Evolutionary conservation across 2,888 invertebrate genomes (phyloP), one percentile per base, ranked within the genome.

Genomic region (Lasioglossum calceatum): DNA sequence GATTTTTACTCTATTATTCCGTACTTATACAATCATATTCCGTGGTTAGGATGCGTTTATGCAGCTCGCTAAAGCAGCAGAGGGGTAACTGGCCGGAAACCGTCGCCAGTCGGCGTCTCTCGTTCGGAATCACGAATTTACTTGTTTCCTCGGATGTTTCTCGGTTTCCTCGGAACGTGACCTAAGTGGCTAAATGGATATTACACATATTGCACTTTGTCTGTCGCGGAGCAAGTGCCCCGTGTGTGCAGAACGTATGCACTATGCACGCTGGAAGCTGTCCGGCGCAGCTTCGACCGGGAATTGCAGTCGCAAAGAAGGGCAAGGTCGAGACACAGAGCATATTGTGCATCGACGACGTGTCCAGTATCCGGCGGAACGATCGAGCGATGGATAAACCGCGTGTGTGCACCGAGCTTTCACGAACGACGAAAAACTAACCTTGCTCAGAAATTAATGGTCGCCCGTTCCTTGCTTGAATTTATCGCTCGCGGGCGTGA

Each of bases 291-390:
- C 61, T 78, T 23, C 79, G 67, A 54, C 36, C 71, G 72, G 77
- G 74, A 76, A 79, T 84, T 75, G 74, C 47, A 50, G 70, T 67
- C n/a, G 67, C 77, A 73, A 91, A 91, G 79, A 84, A 87, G 87
- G 88, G 80, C 87, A 87, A 91, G 88, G 82, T 80, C 86, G 86
- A 64, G 70, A 77, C 71, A 72, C 54, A 71, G 23, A 71, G 73
- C 67, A 77, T 78, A 80, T 67, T 86, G 77, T 84, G 58, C 80
- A 67, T 75, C 70, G 71, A 76, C 76, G 78, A 71, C 73, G 76
- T 77, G 79, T 50, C 82, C 76, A 61, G 71, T 67, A 44, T 77
- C 77, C 50, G 80, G 44, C 32, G 39, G 67, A 73, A 81, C 80
- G 81, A 88, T 84, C 81, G 88, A 83, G 71, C 75, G 47, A 67